These are phyloP conservation scores for Pelagia noctiluca DNA, from an alignment of 30 jellyfish, hydroid and myxozoan species.

Conservation along the genomic window DNA sequence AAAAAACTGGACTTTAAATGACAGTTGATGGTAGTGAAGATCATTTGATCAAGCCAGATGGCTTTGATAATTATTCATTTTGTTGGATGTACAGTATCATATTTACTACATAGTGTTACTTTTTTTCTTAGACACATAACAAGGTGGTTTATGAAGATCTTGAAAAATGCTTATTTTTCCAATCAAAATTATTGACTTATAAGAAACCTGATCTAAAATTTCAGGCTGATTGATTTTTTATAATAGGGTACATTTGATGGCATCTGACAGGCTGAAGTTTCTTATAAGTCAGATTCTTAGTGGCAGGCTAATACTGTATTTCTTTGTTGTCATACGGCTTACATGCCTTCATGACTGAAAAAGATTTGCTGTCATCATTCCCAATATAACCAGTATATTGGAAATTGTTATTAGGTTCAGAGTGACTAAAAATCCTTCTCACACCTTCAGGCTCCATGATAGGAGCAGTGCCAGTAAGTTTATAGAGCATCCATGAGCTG, in stretches of 20 bases:
- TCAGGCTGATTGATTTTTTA: background rate
- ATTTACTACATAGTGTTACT: background rate
- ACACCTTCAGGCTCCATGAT: too few relatives aligned
- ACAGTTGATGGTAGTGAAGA: conserved; percentile 43
- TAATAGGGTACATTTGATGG: background rate
- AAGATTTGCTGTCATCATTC: too few relatives aligned
- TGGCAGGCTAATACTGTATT: background rate
- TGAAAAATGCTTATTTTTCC: conserved; percentile 1
- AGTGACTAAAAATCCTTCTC: too few relatives aligned
- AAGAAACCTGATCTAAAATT: background rate
- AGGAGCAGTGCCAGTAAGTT: too few relatives aligned
- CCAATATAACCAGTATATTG: too few relatives aligned
- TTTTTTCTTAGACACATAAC: conserved; percentile 1
- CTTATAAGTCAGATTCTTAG: background rate
- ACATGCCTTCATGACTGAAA: too few relatives aligned
- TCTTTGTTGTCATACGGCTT: too few relatives aligned
- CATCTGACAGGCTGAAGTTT: conserved; percentile 5
- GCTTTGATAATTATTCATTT: background rate
- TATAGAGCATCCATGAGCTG: too few relatives aligned
- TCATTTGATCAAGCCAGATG: conserved; percentile 2
- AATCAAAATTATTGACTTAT: background rate
- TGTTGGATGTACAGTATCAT: background rate
- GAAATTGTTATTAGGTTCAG: too few relatives aligned
- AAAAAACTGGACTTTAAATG: conserved; percentile 26
- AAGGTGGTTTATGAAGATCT: background rate